These are phyloP conservation scores for Villa cingulata DNA, from an alignment of 2,888 invertebrate species.

Conservation along the genomic window DNA sequence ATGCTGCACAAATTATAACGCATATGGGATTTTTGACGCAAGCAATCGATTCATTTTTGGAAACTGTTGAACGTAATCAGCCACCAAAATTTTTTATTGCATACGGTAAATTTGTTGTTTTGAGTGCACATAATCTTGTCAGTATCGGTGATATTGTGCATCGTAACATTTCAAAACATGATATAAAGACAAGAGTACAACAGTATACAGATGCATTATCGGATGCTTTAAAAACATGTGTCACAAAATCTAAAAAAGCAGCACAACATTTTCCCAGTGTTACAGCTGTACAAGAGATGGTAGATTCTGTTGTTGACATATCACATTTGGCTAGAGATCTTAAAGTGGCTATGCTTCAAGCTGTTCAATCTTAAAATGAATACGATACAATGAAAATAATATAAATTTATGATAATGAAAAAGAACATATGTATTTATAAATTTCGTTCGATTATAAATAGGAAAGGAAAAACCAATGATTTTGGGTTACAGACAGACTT, in stretches of 20 bases:
- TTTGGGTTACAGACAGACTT: no score
- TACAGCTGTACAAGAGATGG: constrained; percentile 83
- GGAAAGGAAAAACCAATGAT: no score
- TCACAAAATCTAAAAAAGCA: constrained; percentile 78
- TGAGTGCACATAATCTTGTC: constrained; percentile 86
- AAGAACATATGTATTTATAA: no score
- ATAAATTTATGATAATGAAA: no score
- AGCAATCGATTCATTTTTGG: constrained; percentile 83
- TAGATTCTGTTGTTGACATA: constrained; percentile 75
- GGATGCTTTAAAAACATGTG: constrained; percentile 68
- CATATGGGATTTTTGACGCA: constrained; percentile 74
- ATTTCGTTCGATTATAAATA: no score
- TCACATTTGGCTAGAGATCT: constrained; percentile 72
- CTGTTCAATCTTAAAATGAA: constrained; percentile 30
- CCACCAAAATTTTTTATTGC: constrained; percentile 88
- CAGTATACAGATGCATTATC: constrained; percentile 68
- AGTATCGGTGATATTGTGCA: constrained; percentile 89
- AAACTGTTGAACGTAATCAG: constrained; percentile 83
- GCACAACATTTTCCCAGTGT: constrained; percentile 87
- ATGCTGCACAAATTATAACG: constrained; percentile 72
- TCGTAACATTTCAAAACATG: constrained; percentile 63
- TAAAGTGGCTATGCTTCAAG: constrained; percentile 57
- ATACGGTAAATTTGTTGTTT: constrained; percentile 85
- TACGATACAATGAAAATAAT: no score
- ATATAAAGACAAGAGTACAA: constrained; percentile 57